Evolutionary conservation across 2,113 vertebrate genomes (phyloP).

Genomic region (Leucosticte australis): DNA sequence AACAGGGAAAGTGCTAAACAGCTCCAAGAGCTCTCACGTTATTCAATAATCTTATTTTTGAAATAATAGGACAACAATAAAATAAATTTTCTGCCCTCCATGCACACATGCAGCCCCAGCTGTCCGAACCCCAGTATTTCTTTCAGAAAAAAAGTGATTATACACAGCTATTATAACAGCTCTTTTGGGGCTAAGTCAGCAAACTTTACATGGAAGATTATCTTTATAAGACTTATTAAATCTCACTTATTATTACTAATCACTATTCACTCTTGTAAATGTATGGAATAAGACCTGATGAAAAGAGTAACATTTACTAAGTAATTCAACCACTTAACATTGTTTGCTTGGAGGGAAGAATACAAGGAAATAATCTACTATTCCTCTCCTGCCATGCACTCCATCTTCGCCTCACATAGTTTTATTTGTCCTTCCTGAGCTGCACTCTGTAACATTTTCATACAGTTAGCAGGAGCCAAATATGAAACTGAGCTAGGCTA

Average conservation of each 20-base stretch:
- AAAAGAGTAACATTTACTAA: neutral
- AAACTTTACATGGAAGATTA: neutral
- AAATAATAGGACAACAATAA: conserved; percentile 11
- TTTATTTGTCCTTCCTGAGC: neutral
- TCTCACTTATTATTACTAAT: neutral
- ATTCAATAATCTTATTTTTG: neutral
- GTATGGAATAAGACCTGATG: neutral
- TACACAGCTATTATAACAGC: neutral
- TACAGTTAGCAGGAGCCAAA: neutral
- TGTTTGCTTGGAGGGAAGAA: neutral
- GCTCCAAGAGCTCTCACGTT: conserved; percentile 24
- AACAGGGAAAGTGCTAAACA: conserved; percentile 18
- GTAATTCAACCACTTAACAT: neutral
- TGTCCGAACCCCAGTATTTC: neutral
- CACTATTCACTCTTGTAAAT: neutral
- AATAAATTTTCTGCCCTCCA: neutral
- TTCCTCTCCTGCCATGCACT: neutral
- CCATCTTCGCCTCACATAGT: neutral
- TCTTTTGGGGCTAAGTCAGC: neutral
- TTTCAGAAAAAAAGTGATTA: neutral
- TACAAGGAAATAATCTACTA: neutral
- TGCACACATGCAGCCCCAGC: neutral
- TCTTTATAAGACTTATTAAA: neutral
- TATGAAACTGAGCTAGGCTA: neutral
- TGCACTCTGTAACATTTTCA: neutral